Conservation (phyloP, 1,140 invertebrate genomes). For the Hesperophylax magnus region DNA sequence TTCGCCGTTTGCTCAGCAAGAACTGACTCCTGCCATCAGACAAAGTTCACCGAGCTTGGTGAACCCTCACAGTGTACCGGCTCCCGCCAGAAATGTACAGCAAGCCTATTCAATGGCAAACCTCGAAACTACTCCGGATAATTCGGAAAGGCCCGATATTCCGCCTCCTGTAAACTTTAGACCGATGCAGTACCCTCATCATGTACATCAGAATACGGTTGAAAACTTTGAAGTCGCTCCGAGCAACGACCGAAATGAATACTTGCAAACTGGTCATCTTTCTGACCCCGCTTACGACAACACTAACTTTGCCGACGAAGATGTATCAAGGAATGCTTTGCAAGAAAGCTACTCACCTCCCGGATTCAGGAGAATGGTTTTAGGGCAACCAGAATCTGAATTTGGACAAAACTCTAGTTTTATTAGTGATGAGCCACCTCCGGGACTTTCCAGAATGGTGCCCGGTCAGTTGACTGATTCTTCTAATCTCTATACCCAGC, state of each 20-base stretch:
- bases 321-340: constrained; percentile 44
- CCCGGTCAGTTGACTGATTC: constrained; percentile 69
- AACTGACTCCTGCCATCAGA: constrained; percentile 30
- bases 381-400: constrained; percentile 76
- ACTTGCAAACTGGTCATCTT: constrained; percentile 80
- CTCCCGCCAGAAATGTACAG: constrained; percentile 35
- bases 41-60: constrained; percentile 42
- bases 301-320: constrained; percentile 53
- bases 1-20: constrained; percentile 53
- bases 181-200: constrained; percentile 59
- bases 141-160: constrained; percentile 75
- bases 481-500: constrained; percentile 63
- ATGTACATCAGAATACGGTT: constrained; percentile 57
- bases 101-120: constrained; percentile 66
- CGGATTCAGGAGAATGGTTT: constrained; percentile 74
- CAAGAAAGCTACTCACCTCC: constrained; percentile 72
- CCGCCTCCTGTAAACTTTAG: constrained; percentile 61
- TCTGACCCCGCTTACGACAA: constrained; percentile 72
- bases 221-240: constrained; percentile 75
- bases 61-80: constrained; percentile 24
- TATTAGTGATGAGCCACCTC: constrained; percentile 70
- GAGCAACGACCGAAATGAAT: constrained; percentile 79
- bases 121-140: constrained; percentile 76
- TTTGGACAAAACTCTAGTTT: constrained; percentile 68
- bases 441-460: constrained; percentile 73